phyloP scores from a whole-genome alignment of 2,797 vertebrate species.

The Synaphobranchus kaupii region DNA sequence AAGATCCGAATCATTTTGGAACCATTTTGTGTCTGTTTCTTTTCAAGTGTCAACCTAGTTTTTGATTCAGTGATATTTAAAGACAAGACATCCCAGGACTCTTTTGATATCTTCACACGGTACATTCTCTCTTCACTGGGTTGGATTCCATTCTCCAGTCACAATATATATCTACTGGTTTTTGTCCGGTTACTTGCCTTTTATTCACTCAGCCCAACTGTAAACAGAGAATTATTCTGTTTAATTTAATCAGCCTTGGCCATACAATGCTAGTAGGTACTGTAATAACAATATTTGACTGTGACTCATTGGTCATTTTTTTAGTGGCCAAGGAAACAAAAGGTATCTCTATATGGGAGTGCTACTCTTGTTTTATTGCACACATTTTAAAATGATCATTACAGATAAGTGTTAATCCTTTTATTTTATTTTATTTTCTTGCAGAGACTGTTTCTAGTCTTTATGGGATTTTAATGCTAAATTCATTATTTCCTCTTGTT shows the following conservation, averaged over 20 bases:
- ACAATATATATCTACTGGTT: background rate
- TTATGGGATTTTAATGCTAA: slow-evolving; percentile 57
- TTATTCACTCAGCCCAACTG: background rate
- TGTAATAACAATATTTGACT: too few species aligned
- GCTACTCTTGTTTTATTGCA: background rate
- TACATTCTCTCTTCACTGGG: background rate
- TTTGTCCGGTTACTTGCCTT: slow-evolving; percentile 21
- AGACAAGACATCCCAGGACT: background rate
- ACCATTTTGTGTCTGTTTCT: background rate
- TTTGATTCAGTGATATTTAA: background rate
- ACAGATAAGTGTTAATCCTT: background rate
- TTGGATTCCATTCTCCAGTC: background rate
- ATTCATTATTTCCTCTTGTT: slow-evolving; percentile 58
- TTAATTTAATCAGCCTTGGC: too few species aligned
- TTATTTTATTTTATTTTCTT: background rate
- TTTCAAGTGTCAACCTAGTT: background rate
- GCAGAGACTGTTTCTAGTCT: slow-evolving; percentile 41
- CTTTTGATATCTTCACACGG: background rate
- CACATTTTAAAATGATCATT: background rate
- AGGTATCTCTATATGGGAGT: background rate
- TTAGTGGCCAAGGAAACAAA: background rate
- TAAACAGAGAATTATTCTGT: too few species aligned
- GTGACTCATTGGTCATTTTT: too few species aligned
- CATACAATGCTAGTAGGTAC: too few species aligned
- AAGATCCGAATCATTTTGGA: background rate